Evolutionary conservation across 2,113 vertebrate genomes (phyloP).

Genomic region (Colaptes auratus): DNA sequence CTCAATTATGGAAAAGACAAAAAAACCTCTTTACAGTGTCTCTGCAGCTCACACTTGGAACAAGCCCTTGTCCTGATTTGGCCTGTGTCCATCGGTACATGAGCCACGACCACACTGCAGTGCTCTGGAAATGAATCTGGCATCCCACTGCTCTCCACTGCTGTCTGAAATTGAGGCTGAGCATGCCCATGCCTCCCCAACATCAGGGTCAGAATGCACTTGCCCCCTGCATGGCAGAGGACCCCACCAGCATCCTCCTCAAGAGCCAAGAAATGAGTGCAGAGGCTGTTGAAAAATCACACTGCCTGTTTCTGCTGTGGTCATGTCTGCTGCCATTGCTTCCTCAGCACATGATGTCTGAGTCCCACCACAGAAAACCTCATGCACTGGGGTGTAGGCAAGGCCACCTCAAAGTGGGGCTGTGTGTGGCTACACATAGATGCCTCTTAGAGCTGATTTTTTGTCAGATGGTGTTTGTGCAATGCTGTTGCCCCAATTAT

Average conservation of each 20-base stretch:
- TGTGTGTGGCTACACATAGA: not conserved
- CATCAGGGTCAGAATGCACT: not conserved
- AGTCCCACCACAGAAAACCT: not conserved
- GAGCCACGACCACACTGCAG: not conserved
- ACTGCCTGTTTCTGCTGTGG: not conserved
- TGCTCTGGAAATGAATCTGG: not conserved
- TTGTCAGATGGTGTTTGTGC: slow-evolving; percentile 45
- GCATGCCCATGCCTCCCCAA: not conserved
- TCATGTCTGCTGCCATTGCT: not conserved
- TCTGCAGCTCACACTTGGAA: not conserved
- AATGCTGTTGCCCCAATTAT: slow-evolving; percentile 13
- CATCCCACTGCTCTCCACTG: not conserved
- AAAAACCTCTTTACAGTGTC: not conserved
- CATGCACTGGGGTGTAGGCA: not conserved
- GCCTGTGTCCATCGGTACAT: not conserved
- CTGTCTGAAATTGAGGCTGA: not conserved
- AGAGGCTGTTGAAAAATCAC: not conserved
- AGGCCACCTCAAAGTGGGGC: not conserved
- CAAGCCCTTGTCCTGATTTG: not conserved
- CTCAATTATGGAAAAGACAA: not conserved
- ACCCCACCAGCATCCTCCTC: not conserved
- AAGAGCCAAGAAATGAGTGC: rapidly evolving
- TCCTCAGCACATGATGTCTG: not conserved
- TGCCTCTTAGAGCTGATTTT: not conserved
- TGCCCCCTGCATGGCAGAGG: not conserved